Percentiles rank a stretch among this genome's conserved stretches.
phyloP scores from a whole-genome alignment of 1,140 invertebrate genomes.

The Anadara kagoshimensis region DNA sequence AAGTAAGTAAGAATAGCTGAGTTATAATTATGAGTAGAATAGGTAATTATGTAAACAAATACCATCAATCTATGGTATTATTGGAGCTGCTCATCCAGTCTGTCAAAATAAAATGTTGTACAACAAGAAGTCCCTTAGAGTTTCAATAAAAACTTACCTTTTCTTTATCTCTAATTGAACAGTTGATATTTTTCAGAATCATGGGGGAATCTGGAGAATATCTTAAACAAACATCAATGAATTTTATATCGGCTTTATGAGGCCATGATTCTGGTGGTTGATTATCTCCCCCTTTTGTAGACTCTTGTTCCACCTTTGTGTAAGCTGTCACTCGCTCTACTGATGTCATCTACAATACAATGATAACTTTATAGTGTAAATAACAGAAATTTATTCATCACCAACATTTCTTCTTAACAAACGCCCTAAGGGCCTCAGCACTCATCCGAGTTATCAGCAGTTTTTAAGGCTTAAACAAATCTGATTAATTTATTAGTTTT shows the following conservation, averaged over 20 bases:
- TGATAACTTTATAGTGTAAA: neutral
- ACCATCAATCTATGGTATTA: too few species aligned
- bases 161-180: constrained; percentile 81
- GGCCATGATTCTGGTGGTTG: constrained; percentile 77
- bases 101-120: too few species aligned
- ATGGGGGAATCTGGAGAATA: constrained; percentile 80
- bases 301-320: constrained; percentile 80
- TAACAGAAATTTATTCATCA: too few species aligned
- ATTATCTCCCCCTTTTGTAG: constrained; percentile 78
- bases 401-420: too few species aligned
- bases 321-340: constrained; percentile 88
- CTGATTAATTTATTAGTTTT: too few species aligned
- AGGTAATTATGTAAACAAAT: too few species aligned
- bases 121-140: neutral
- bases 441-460: too few species aligned
- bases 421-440: too few species aligned
- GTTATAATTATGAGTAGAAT: too few species aligned
- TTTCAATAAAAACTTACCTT: constrained; percentile 71
- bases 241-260: constrained; percentile 79
- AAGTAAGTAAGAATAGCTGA: too few species aligned
- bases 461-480: too few species aligned
- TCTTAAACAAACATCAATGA: constrained; percentile 79
- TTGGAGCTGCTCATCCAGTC: too few species aligned
- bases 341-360: constrained; percentile 81
- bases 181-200: constrained; percentile 83